Evolutionary conservation across 2,888 invertebrate species (phyloP).

Genomic region (Myopa tessellatipennis): DNA sequence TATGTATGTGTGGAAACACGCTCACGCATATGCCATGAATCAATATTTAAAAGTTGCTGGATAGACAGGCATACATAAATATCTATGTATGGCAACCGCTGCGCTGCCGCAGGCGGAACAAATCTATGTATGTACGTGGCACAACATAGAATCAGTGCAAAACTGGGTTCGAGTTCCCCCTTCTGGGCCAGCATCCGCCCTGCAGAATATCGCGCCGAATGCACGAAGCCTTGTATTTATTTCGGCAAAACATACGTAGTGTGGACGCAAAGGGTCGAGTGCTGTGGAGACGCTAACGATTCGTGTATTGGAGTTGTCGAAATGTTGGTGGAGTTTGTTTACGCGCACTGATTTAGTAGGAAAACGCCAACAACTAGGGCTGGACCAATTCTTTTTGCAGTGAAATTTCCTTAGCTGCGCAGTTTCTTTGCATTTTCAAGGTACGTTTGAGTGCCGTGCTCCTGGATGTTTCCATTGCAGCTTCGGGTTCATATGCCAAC

Average conservation of each 20-base stretch:
- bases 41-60: slow-evolving; percentile 50
- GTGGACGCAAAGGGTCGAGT: slow-evolving; percentile 22
- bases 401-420: slow-evolving; percentile 5
- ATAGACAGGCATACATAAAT: not conserved
- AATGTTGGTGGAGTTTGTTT: slow-evolving; percentile 39
- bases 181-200: not conserved
- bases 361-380: not conserved
- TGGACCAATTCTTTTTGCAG: not conserved
- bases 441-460: slow-evolving; percentile 13
- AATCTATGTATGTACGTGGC: slow-evolving; percentile 4
- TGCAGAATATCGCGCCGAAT: too few species aligned
- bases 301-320: slow-evolving; percentile 43
- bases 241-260: not conserved
- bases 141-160: slow-evolving; percentile 15
- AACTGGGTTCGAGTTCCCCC: not conserved
- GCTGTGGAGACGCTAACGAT: slow-evolving; percentile 62
- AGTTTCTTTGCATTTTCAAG: not conserved
- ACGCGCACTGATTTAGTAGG: slow-evolving; percentile 26
- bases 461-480: slow-evolving; percentile 1
- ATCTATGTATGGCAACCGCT: not conserved
- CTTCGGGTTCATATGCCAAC: not conserved
- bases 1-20: slow-evolving; percentile 9
- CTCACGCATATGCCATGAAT: slow-evolving; percentile 50
- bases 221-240: slow-evolving; percentile 1
- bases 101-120: slow-evolving; percentile 20